phyloP scores from a whole-genome alignment of 2,113 vertebrate species.

The Corynorhinus townsendii region DNA sequence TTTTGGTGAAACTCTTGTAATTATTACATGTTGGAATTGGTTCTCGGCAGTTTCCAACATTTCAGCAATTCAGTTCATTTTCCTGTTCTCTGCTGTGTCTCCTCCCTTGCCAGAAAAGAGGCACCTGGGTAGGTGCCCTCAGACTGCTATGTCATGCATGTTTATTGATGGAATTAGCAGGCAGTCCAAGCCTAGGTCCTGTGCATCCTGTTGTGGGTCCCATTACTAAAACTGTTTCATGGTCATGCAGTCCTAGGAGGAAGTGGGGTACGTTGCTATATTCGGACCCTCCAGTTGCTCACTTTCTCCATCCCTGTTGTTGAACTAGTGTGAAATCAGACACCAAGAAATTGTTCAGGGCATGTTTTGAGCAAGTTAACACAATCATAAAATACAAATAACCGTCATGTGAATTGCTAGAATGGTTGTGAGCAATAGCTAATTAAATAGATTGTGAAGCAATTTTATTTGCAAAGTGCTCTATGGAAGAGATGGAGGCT shows the following conservation, averaged over 20 bases:
- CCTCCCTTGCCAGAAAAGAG: neutral
- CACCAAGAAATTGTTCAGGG: slow-evolving; percentile 40
- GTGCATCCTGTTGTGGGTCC: neutral
- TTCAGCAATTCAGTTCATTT: no score
- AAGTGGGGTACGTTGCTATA: neutral
- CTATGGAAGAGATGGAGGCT: neutral
- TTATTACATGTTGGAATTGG: no score
- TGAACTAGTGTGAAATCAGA: slow-evolving; percentile 30
- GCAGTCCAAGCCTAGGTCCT: neutral
- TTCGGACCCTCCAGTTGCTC: rapidly evolving
- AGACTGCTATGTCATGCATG: neutral
- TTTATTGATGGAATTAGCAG: neutral
- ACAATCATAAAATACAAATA: slow-evolving; percentile 50
- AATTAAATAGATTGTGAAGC: slow-evolving; percentile 55
- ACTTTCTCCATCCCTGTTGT: neutral
- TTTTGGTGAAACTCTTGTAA: no score
- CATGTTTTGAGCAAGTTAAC: slow-evolving; percentile 54
- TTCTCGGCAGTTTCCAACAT: no score
- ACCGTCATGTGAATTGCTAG: neutral
- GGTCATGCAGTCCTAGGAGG: neutral
- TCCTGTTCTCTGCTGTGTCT: neutral
- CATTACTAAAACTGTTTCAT: neutral
- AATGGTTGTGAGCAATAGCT: slow-evolving; percentile 32
- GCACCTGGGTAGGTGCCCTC: neutral
- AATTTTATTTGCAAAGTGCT: slow-evolving; percentile 34